Evolutionary conservation across 2,888 invertebrate species (phyloP).

Genomic region (Melitaea athalia): DNA sequence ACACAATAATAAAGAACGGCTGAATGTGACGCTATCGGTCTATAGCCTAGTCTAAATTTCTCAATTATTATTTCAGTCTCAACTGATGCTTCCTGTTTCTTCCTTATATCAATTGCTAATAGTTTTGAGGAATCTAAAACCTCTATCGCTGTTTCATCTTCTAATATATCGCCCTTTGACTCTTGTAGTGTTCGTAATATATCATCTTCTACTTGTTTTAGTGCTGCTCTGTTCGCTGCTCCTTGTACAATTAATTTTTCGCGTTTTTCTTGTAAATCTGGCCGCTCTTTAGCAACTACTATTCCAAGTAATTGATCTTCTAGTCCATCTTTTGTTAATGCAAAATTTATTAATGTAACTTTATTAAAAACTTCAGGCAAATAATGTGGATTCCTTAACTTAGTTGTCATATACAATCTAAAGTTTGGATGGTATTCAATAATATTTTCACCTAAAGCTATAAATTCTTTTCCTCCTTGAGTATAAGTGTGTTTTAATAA

Average conservation of each 20-base stretch:
- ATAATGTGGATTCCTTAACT: slow-evolving; percentile 92
- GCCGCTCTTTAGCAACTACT: slow-evolving; percentile 92
- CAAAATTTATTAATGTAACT: slow-evolving; percentile 92
- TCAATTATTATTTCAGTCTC: slow-evolving; percentile 91
- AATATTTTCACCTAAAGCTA: slow-evolving; percentile 89
- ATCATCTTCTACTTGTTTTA: slow-evolving; percentile 94
- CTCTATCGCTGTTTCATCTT: slow-evolving; percentile 94
- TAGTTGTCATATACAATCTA: slow-evolving; percentile 90
- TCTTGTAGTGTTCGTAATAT: slow-evolving; percentile 92
- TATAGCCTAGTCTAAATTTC: slow-evolving; percentile 87
- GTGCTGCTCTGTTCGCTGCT: slow-evolving; percentile 89
- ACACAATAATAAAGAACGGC: slow-evolving; percentile 91
- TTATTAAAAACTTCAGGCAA: slow-evolving; percentile 92
- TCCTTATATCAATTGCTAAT: slow-evolving; percentile 90
- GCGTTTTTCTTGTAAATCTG: slow-evolving; percentile 90
- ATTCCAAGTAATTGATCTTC: slow-evolving; percentile 93
- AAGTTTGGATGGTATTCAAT: slow-evolving; percentile 90
- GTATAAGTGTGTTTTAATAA: slow-evolving; percentile 88
- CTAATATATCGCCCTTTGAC: slow-evolving; percentile 93
- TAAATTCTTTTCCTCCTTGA: slow-evolving; percentile 88
- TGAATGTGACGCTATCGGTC: slow-evolving; percentile 90
- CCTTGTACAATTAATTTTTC: slow-evolving; percentile 90
- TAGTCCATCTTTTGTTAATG: slow-evolving; percentile 90
- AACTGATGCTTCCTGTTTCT: slow-evolving; percentile 89
- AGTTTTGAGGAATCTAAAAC: slow-evolving; percentile 93